Evolutionary conservation across 2,888 invertebrate genomes (phyloP), one percentile per base, ranked within the genome.

Genomic region (Drosophila austrosaltans): DNA sequence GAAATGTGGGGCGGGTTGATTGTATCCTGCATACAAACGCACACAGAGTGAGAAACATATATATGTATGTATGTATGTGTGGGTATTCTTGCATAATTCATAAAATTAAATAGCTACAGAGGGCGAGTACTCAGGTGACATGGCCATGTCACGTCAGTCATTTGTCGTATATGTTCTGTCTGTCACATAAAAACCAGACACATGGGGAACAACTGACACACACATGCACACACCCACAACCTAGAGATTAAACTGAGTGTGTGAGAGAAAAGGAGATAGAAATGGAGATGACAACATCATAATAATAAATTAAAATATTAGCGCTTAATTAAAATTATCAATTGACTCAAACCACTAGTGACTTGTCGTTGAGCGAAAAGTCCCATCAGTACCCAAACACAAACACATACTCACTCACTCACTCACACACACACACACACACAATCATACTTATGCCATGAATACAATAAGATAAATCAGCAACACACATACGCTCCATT

Each of bases 271-370:
- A 8, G 28, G 22, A 44, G 30, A 30, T 53, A 32, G 40, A 65
- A 57, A 65, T 66, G 69, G 22, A 70, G 62, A 70, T 76, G 70
- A 63, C 75, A 71, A 68, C 80, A 72, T 75, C 74, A 77, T 85
- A 69, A 76, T 81, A 78, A 88, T 85, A 79, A 87, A 88, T 89
- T 86, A 79, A 81, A 82, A 85, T 82, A 89, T 88, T 84, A 87
- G 87, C 82, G 84, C 88, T 89, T 89, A 84, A 88, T 89, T 89
- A 84, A 89, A 87, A 82, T 81, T 79, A 86, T 79, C 82, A 87
- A 77, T 81, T 69, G 76, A 60, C 70, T 53, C 79, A 65, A 59
- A 69, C 82, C 76, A 62, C 63, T 30, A 4, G 62, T 64, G 53
- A 71, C 71, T 71, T 76, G 72, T 75, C 70, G 73, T 48, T 62